Evolutionary conservation across 2,888 invertebrate genomes (phyloP), one percentile per base, ranked within the genome.

Genomic region (Leucophenga montana): DNA sequence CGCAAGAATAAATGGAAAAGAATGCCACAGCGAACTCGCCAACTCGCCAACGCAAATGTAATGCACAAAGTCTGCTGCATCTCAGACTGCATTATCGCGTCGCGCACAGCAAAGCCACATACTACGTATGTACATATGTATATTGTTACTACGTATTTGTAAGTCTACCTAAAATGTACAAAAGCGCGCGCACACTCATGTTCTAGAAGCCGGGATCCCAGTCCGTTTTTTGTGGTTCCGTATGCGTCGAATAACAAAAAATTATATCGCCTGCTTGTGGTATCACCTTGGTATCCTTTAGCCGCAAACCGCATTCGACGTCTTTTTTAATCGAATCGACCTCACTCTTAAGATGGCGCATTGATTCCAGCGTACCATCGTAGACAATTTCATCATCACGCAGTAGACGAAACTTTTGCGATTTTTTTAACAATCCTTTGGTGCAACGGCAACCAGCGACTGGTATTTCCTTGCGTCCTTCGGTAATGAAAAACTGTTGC

Each of bases 331-430:
- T 92, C 0, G 92, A 90, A 5, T 93, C 93, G 3, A 97, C 96
- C 89, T 98, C 97, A 66, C 93, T 92, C 86, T 98, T 98, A 61
- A 96, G 89, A 88, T 98, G 97, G 77, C 94, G 92, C 93, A 99
- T 93, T 0, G 97, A 96, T 31, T 91, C 90, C 68, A 97, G 84
- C 75, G 90, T 89, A 64, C 97, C 97, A 86, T 94, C 92, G 86
- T 91, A 92, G 54, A 96, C 85, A 20, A 92, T 86, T 67, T 94
- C 91, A 3, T 90, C 91, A 6, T 91, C 90, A 31, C 98, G 89
- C 0, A 94, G 71, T 16, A 99, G 86, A 76, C 92, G 91, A 87
- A 92, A 97, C 44, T 89, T 82, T 0, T 91, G 92, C 71, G 90
- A 89, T 79, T 94, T 93, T 71, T 92, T 92, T 1, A 98, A 90